Evolutionary conservation across 2,113 vertebrate genomes (phyloP).

Genomic region (Nibea coibor): DNA sequence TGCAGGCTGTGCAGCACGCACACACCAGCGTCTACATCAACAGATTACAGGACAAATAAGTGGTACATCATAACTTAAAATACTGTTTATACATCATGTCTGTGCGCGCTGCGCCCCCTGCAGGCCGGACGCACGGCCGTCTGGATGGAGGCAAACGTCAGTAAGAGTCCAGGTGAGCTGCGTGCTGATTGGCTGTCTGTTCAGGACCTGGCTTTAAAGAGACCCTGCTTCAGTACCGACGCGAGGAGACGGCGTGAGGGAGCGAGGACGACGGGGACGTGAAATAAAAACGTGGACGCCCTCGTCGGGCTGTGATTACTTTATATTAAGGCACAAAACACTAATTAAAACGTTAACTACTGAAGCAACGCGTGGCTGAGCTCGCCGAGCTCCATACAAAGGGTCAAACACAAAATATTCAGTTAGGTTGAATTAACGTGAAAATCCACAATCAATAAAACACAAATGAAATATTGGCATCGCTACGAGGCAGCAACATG

Average conservation of each 20-base stretch:
- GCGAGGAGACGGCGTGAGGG: not conserved
- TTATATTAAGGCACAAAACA: conserved; percentile 76
- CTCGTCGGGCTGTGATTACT: conserved; percentile 41
- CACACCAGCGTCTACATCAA: conserved; percentile 24
- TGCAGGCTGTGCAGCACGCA: conserved; percentile 65
- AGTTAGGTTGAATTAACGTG: conserved; percentile 45
- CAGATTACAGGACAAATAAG: conserved; percentile 88
- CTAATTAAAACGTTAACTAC: conserved; percentile 62
- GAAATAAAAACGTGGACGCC: conserved; percentile 25
- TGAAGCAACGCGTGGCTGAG: conserved; percentile 41
- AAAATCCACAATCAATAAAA: conserved; percentile 62
- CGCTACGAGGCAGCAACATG: conserved; percentile 72
- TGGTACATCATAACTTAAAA: conserved; percentile 97
- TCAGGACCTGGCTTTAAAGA: conserved; percentile 29
- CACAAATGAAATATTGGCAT: conserved; percentile 69
- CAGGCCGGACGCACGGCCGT: conserved; percentile 10
- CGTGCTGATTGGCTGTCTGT: not conserved
- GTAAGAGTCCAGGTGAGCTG: not conserved
- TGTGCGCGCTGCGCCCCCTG: conserved; percentile 65
- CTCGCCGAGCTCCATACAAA: conserved; percentile 35
- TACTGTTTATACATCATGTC: conserved; percentile 92
- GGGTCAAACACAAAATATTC: conserved; percentile 36
- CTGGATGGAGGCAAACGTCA: conserved; percentile 24
- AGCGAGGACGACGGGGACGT: conserved; percentile 1
- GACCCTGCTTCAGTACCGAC: conserved; percentile 33